Evolutionary conservation across 2,113 vertebrate genomes (phyloP), one percentile per base, ranked within the genome.

Genomic region (Murina feae): DNA sequence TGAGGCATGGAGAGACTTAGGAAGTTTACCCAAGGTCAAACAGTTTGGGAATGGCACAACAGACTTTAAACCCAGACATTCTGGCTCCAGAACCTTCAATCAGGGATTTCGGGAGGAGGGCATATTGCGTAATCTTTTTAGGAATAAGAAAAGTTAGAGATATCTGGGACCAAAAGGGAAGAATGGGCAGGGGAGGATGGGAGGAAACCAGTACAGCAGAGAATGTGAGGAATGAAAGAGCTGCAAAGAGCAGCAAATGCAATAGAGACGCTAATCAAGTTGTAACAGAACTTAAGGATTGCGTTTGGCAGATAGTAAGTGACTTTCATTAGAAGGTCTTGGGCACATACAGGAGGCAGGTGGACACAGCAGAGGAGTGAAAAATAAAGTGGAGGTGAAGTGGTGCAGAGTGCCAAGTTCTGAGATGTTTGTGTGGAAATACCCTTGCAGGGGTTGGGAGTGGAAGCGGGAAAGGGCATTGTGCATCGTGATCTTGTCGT

Each of bases 361-460:
- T 23, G 12, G 4, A 9, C 17, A 1, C 12, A 7, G 28, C 16
- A 89, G 68, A 32, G 71, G 39, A 76, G 44, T 30, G 28, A 90
- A 23, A 75, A 65, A n/a, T 20, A 53, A 60, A 44, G 13, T 16
- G 1, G 53, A 35, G 49, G 14, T 53, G 32, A 44, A 20, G 25
- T 5, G 0, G 25, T 5, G 0, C 4, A n/a, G 14, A 39, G 16
- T 7, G 2, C 5, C 25, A 4, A 51, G 17, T 65, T 84, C 35
- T 20, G 5, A 16, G 4, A 32, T 3, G 0, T 35, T 30, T 37
- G 16, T 6, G 2, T 23, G 37, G 32, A 72, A 87, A 63, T 30
- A 23, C 10, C 49, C 21, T 90, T 74, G 14, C 6, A 20, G 6
- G 55, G 21, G 2, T 32, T 12, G n/a, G 16, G 4, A 63, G 25